These are phyloP conservation scores for Ara ararauna DNA, from an alignment of 2,797 vertebrate species.

Conservation along the genomic window DNA sequence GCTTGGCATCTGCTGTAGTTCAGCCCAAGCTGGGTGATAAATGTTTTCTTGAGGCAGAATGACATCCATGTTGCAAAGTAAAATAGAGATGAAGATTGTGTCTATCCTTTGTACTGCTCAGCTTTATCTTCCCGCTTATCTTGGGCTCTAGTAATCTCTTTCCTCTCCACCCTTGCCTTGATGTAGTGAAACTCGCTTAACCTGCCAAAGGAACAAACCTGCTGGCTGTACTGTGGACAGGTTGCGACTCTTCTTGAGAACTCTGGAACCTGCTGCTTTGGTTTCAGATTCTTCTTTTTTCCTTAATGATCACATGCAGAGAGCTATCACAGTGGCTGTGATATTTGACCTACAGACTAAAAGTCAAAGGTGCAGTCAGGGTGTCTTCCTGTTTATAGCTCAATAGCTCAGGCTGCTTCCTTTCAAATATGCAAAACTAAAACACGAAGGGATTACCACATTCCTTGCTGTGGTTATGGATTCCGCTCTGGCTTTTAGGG, in stretches of 20 bases:
- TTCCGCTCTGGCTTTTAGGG: not conserved
- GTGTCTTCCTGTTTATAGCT: constrained; percentile 63
- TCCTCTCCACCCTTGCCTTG: constrained; percentile 56
- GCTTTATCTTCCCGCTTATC: constrained; percentile 30
- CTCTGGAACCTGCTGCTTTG: constrained; percentile 34
- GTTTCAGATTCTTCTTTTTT: not conserved
- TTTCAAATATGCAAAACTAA: constrained; percentile 37
- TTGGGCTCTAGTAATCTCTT: constrained; percentile 49
- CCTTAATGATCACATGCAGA: not conserved
- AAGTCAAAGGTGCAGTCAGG: constrained; percentile 65
- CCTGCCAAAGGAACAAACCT: constrained; percentile 52
- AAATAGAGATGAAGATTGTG: constrained; percentile 49
- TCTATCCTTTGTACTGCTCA: constrained; percentile 37
- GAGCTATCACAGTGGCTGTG: not conserved
- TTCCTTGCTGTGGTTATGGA: not conserved
- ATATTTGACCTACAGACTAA: constrained; percentile 46
- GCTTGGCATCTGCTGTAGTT: constrained; percentile 32
- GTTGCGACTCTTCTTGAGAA: not conserved
- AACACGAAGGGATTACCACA: constrained; percentile 5
- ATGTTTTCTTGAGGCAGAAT: constrained; percentile 35
- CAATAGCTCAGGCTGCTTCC: constrained; percentile 36
- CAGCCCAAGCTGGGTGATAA: not conserved
- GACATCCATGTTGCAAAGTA: constrained; percentile 44
- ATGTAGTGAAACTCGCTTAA: constrained; percentile 52
- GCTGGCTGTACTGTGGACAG: constrained; percentile 23